phyloP scores from a whole-genome alignment of 2,113 vertebrate genomes.

The Peromyscus californicus region DNA sequence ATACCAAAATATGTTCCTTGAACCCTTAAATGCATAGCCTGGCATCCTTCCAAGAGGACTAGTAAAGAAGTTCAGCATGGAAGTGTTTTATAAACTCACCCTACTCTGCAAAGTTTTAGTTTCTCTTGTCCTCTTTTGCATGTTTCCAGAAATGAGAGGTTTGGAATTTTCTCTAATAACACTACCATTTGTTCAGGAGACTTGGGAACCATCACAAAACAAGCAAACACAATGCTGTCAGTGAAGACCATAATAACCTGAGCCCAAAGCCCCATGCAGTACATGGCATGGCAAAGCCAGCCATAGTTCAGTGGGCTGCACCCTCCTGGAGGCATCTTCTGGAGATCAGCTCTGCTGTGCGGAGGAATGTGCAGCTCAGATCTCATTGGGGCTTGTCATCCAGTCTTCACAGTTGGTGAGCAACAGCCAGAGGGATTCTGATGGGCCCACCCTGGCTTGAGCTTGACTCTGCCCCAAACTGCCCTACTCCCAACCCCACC shows the following conservation, averaged over 20 bases:
- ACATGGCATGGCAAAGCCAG: neutral
- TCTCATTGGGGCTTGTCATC: too few relatives aligned
- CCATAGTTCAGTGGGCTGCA: too few relatives aligned
- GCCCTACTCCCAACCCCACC: neutral
- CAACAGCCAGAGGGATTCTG: neutral
- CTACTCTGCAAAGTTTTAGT: neutral
- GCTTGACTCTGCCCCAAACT: neutral
- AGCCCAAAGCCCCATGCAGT: neutral
- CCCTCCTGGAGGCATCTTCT: neutral
- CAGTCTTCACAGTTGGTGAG: neutral
- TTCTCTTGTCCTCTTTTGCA: neutral
- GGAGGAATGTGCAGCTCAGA: neutral
- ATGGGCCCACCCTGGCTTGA: too few relatives aligned
- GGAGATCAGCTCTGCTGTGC: neutral
- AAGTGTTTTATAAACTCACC: neutral
- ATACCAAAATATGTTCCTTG: neutral
- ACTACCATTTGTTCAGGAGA: slow-evolving; percentile 22
- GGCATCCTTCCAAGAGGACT: neutral
- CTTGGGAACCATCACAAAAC: neutral
- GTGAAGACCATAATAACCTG: neutral
- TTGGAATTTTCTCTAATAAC: neutral
- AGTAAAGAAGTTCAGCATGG: neutral
- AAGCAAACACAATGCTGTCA: neutral
- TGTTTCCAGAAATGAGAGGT: neutral
- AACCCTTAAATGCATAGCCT: neutral